Percentiles rank a stretch among this genome's conserved stretches.
phyloP scores from a whole-genome alignment of 2,797 vertebrate species.

The Spondyliosoma cantharus region DNA sequence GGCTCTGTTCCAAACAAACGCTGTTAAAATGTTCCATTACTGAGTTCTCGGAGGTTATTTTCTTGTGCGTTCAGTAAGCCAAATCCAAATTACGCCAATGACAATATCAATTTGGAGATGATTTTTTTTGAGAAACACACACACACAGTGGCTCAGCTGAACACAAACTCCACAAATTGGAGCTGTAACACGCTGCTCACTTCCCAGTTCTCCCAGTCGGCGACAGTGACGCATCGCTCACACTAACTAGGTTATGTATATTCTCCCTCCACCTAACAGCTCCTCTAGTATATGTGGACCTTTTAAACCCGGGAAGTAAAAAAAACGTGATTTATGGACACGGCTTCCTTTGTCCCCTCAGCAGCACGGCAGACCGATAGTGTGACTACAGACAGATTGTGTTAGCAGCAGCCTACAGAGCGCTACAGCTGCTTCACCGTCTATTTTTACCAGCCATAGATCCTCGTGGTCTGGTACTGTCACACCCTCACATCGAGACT shows the following conservation, averaged over 20 bases:
- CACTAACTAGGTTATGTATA: slow-evolving; percentile 53
- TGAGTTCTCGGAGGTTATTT: background rate
- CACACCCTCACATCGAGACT: slow-evolving; percentile 60
- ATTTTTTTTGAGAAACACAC: too few relatives aligned
- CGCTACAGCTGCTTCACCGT: slow-evolving; percentile 66
- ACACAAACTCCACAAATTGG: slow-evolving; percentile 14
- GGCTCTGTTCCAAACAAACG: background rate
- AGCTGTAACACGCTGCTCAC: background rate
- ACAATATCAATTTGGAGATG: background rate
- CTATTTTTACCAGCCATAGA: slow-evolving; percentile 79
- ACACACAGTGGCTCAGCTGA: background rate
- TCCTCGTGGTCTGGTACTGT: slow-evolving; percentile 76
- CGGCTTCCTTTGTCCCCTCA: slow-evolving; percentile 47
- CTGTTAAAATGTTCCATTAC: background rate
- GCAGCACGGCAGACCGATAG: slow-evolving; percentile 31
- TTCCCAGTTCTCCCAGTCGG: slow-evolving; percentile 25
- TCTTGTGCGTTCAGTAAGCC: background rate
- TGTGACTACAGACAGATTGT: slow-evolving; percentile 59
- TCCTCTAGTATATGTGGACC: slow-evolving; percentile 3
- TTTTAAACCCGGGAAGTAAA: slow-evolving; percentile 55
- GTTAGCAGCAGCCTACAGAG: slow-evolving; percentile 48
- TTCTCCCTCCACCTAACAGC: slow-evolving; percentile 34
- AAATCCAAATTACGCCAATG: background rate
- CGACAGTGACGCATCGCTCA: slow-evolving; percentile 33
- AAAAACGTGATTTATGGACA: slow-evolving; percentile 53